Base-by-base conservation (phyloP, 2,888 invertebrate species). In the Leptinotarsa haldemani region DNA sequence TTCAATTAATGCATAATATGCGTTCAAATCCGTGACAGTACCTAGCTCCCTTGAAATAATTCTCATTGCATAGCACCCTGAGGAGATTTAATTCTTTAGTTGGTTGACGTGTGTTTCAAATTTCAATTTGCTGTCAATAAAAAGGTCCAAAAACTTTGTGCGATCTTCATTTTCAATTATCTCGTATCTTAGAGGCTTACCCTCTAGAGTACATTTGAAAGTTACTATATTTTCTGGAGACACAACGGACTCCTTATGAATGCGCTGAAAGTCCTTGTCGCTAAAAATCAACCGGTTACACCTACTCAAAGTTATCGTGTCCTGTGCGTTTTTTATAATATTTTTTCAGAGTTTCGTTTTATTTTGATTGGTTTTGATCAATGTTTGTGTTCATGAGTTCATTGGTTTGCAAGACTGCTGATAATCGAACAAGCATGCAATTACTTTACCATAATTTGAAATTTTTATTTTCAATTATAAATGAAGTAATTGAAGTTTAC, bases 241-340 rank as follows among this genome's bases (percentile, higher is more conserved):
- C 2, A 9, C 40, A 30, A 30, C 7, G 9, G 9, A 9, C 40
- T 40, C 9, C 40, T 40, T 50, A 50, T 50, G 50, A 50, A 16
- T 50, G 4, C 50, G 5, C 48, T 48, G 16, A 16, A 50, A 50
- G n/a, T 15, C 12, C 56, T 56, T 16, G 56, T 3, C 13, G 13
- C 20, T 56, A 56, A 56, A 56, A 22, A 20, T 25, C 16, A 22
- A n/a, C 56, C 48, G 25, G 15, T 53, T 56, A 68, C 68, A 68
- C 68, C 56, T 18, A 68, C 68, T 58, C 68, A 58, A 68, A 68
- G 56, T 58, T 69, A 71, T 71, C 71, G 61, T 74, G 68, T 69
- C 74, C 56, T 74, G 74, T 71, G 71, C 71, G 69, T 74, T 73
- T 69, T 52, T 9, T 40, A 40, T 56, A 68, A 68, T 68, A 4